Evolutionary conservation across 2,797 vertebrate genomes (phyloP).

Genomic region (Sebastes minor): DNA sequence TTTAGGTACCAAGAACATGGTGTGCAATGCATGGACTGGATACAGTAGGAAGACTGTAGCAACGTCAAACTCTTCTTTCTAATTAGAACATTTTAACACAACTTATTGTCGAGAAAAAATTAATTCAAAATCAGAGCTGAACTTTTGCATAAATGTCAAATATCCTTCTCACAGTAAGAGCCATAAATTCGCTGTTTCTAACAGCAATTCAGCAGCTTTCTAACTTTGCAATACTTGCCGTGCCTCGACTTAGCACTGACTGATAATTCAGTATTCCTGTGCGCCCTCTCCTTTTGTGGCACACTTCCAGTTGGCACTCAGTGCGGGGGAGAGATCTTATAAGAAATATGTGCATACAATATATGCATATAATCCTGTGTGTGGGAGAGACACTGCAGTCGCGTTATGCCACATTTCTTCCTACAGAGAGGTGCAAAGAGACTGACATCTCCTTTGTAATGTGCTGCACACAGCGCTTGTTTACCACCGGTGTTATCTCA

Average conservation of each 20-base stretch:
- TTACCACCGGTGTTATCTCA: slow-evolving; percentile 55
- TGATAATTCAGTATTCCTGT: slow-evolving; percentile 34
- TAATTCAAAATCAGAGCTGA: accelerated
- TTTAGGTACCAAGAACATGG: not conserved
- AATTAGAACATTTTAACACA: not conserved
- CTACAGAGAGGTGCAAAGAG: slow-evolving; percentile 8
- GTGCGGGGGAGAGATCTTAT: slow-evolving; percentile 19
- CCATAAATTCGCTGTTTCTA: not conserved
- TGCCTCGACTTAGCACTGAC: not conserved
- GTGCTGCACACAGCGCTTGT: slow-evolving; percentile 24
- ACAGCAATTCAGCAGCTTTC: not conserved
- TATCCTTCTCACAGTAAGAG: not conserved
- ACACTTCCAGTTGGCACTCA: slow-evolving; percentile 22
- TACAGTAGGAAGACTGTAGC: not conserved
- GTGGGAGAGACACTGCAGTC: slow-evolving; percentile 17
- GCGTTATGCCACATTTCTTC: not conserved
- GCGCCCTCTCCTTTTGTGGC: slow-evolving; percentile 8
- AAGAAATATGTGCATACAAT: slow-evolving; percentile 24
- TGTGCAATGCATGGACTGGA: not conserved
- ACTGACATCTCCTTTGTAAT: slow-evolving; percentile 25
- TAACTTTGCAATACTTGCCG: not conserved
- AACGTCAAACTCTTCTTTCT: not conserved
- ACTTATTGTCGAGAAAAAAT: not conserved
- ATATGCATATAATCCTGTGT: slow-evolving; percentile 8
- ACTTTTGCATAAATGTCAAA: not conserved